A percentile compares a stretch with the other conserved stretches of the same genome.
These are phyloP conservation scores for Eciton burchellii DNA, from an alignment of 1,140 invertebrate species.

Conservation along the genomic window DNA sequence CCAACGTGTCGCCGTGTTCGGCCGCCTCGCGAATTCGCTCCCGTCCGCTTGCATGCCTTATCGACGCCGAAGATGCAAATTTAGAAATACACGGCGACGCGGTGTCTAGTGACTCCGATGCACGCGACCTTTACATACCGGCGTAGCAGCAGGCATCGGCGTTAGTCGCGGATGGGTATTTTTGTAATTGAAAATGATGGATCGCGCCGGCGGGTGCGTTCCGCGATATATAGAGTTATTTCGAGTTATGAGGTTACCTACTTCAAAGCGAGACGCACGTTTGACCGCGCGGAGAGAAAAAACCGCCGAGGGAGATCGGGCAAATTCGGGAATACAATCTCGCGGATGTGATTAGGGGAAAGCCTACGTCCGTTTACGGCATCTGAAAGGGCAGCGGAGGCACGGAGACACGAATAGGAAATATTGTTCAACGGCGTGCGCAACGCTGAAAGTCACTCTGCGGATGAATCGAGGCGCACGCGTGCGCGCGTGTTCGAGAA, in stretches of 20 bases:
- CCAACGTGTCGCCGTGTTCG: slow-evolving; percentile 57
- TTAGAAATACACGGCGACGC: slow-evolving; percentile 72
- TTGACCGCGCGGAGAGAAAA: not conserved
- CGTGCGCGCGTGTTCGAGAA: not conserved
- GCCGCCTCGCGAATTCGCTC: slow-evolving; percentile 37
- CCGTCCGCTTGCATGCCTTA: slow-evolving; percentile 66
- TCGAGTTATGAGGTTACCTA: slow-evolving; percentile 50
- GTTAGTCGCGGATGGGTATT: slow-evolving; percentile 56
- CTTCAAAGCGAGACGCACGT: slow-evolving; percentile 28
- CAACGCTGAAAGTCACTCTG: no score
- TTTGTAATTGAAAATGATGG: slow-evolving; percentile 72
- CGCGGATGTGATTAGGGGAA: not conserved
- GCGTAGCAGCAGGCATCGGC: slow-evolving; percentile 34
- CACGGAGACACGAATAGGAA: no score
- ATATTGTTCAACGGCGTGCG: no score
- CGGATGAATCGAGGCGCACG: no score
- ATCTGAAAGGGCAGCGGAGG: no score
- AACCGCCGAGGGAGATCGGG: not conserved
- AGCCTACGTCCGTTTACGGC: no score
- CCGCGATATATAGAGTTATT: not conserved
- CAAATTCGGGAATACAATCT: not conserved
- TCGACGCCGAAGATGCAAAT: slow-evolving; percentile 70
- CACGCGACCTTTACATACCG: slow-evolving; percentile 65
- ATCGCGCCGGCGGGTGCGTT: slow-evolving; percentile 43
- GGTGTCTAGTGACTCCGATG: slow-evolving; percentile 66